Conservation (phyloP, 2,113 vertebrate species). For the Phocoena phocoena region DNA sequence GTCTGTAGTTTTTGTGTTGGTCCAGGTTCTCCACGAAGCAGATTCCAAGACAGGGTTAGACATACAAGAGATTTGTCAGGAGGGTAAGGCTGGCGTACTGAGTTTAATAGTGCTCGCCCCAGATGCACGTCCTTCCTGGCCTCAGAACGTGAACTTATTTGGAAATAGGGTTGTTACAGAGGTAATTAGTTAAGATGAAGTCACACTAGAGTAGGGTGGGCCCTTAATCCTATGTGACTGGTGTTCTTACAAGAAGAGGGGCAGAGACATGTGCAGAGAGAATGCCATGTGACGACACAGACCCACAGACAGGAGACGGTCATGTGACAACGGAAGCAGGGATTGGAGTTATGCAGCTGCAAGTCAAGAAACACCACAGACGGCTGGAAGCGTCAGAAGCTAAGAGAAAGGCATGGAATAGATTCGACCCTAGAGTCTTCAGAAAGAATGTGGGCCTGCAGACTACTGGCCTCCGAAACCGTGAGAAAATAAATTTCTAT, state of each 20-base stretch:
- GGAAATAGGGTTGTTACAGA: neutral
- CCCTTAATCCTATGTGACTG: neutral
- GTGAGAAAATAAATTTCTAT: neutral
- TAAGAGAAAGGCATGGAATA: neutral
- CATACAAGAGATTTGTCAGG: neutral
- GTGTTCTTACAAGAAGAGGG: neutral
- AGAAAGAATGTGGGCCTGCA: neutral
- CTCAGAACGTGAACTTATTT: neutral
- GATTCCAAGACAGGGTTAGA: neutral
- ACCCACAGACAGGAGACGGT: neutral
- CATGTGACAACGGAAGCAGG: neutral
- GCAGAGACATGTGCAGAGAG: neutral
- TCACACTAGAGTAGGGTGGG: neutral
- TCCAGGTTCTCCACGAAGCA: neutral
- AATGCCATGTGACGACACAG: neutral
- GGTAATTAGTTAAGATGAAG: neutral
- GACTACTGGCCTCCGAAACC: neutral
- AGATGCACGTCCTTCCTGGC: neutral
- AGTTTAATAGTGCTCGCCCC: neutral
- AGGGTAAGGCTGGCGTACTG: neutral
- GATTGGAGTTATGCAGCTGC: neutral
- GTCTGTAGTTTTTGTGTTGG: neutral
- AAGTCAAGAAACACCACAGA: neutral
- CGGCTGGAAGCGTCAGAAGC: neutral
- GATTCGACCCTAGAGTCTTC: neutral